Base-by-base conservation (phyloP, 2,888 invertebrate species). In the Sceliomorpha sp. region DNA sequence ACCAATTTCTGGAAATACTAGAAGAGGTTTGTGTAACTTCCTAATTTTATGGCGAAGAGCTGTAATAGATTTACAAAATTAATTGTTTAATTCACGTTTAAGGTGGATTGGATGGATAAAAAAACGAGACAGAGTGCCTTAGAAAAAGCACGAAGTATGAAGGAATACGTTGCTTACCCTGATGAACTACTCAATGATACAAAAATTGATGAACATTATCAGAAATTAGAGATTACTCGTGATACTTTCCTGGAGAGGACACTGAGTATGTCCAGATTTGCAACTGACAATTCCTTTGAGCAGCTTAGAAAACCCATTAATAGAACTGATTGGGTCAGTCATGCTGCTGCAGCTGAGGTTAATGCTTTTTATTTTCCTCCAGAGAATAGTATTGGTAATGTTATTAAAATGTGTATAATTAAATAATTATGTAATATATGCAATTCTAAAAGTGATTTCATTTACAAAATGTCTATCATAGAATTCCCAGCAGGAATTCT, bases 401-500 rank as follows among this genome's bases (percentile, higher is more conserved):
- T 50, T 10, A 4, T 26, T 7, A 3, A 34, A 24, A n/a, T 15
- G 37, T 8, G 2, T 17, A 15, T n/a, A 31, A 31, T 6, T 31
- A 6, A 31, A 10, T 31, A 10, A 42, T 42, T 27, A 27, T 42
- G 42, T 13, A 42, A 42, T 42, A 31, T 8, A 13, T 1, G 10
- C 31, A 2, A 9, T 12, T 20, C 10, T 15, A 8, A n/a, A 0
- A 3, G 8, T 10, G 17, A 26, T 24, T 42, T 17, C 12, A 15
- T 5, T 34, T 1, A 5, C 14, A 5, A 34, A 34, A 13, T 34
- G 14, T 13, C 7, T 34, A 34, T 77, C 79, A 36, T 89, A 98
- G 97, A 96, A 89, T 96, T 97, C 89, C 97, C 97, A 0, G 97
- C 97, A 77, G 97, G 97, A 73, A 97, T 97, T 71, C 90, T 98